phyloP scores from a whole-genome alignment of 2,888 invertebrate genomes.

The Patella ulyssiponensis region DNA sequence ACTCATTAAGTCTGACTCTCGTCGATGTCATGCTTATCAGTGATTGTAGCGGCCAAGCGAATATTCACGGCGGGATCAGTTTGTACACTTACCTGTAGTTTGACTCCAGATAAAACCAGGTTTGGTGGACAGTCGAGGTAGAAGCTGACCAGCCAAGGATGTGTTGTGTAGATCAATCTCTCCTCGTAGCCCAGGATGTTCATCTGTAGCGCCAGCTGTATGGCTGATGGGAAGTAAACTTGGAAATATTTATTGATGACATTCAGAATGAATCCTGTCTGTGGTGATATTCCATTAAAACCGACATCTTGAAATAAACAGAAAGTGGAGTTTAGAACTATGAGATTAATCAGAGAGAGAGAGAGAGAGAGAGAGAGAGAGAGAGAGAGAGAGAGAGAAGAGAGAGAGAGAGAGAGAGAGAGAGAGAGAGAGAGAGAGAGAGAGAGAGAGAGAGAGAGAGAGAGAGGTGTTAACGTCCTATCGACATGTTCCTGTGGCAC shows the following conservation, averaged over 20 bases:
- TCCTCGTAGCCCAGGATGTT: constrained; percentile 51
- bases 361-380: too few species aligned
- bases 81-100: constrained; percentile 45
- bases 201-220: constrained; percentile 44
- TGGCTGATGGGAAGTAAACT: constrained; percentile 62
- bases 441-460: too few species aligned
- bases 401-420: too few species aligned
- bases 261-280: constrained; percentile 58
- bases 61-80: too few species aligned
- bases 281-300: constrained; percentile 52
- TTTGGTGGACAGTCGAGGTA: constrained; percentile 66
- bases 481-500: too few species aligned
- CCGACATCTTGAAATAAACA: constrained; percentile 55
- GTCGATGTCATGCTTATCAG: too few species aligned
- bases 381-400: too few species aligned
- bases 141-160: constrained; percentile 67
- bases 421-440: too few species aligned
- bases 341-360: too few species aligned
- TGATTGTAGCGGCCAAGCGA: too few species aligned
- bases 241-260: constrained; percentile 64
- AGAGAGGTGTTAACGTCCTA: too few species aligned
- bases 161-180: constrained; percentile 65
- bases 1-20: too few species aligned
- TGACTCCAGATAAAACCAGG: constrained; percentile 44
- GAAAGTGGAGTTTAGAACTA: background rate